Evolutionary conservation across 2,888 invertebrate genomes (phyloP).

Genomic region (Eulithis testata): DNA sequence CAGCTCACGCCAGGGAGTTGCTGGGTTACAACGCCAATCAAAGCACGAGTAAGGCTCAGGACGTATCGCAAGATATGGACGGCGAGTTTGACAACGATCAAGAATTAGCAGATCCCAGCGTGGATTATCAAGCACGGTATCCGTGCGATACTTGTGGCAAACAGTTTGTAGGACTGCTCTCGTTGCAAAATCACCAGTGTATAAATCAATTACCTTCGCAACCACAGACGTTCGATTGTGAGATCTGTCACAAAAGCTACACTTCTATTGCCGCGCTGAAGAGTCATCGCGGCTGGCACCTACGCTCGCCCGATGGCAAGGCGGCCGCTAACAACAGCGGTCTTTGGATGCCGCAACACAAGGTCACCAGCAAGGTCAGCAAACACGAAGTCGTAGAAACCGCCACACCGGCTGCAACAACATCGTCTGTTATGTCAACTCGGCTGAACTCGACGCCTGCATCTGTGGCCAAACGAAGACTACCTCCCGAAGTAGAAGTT

Average conservation of each 20-base stretch:
- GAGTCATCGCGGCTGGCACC: conserved; percentile 88
- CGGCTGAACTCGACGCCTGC: conserved; percentile 48
- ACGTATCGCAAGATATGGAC: conserved; percentile 62
- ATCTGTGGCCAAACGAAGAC: conserved; percentile 65
- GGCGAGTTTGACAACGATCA: conserved; percentile 71
- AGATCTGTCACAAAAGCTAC: conserved; percentile 87
- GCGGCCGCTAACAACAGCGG: conserved; percentile 81
- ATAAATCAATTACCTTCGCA: conserved; percentile 67
- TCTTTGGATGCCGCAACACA: conserved; percentile 83
- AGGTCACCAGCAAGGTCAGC: conserved; percentile 80
- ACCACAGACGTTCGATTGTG: conserved; percentile 84
- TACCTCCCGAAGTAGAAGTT: conserved; percentile 81
- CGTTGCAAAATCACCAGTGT: conserved; percentile 83
- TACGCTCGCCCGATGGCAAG: conserved; percentile 84
- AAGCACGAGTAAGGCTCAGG: conserved; percentile 67
- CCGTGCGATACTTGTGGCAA: conserved; percentile 83
- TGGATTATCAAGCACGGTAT: conserved; percentile 80
- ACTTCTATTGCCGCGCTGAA: conserved; percentile 87
- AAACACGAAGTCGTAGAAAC: conserved; percentile 78
- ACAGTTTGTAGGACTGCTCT: conserved; percentile 80
- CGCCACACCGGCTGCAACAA: conserved; percentile 48
- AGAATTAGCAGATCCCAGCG: conserved; percentile 68
- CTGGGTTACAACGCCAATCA: conserved; percentile 77
- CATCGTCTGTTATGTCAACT: conserved; percentile 32
- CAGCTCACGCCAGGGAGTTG: conserved; percentile 83